These are phyloP conservation scores for Atractosteus spatula DNA, from an alignment of 2,113 vertebrate species.

Conservation along the genomic window DNA sequence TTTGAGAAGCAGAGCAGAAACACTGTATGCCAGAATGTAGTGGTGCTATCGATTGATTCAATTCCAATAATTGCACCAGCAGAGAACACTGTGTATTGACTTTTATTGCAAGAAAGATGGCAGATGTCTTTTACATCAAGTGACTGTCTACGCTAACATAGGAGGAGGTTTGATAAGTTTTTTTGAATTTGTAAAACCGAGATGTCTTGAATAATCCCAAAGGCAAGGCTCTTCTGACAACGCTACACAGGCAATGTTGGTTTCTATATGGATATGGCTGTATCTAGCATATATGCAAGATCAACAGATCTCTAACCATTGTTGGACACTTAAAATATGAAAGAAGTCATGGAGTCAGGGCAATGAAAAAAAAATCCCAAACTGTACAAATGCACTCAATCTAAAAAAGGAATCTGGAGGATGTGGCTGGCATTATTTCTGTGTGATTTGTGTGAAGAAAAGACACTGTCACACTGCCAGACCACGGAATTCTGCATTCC, in stretches of 20 bases:
- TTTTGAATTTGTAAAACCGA: no score
- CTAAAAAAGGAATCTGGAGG: not conserved
- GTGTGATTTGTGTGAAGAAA: not conserved
- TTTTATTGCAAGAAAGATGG: not conserved
- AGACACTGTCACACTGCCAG: no score
- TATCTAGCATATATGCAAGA: not conserved
- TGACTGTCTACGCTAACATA: not conserved
- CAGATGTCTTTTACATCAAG: not conserved
- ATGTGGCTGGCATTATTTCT: not conserved
- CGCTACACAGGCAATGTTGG: not conserved
- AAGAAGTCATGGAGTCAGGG: not conserved
- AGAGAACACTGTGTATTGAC: constrained; percentile 39
- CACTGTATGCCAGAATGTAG: constrained; percentile 40
- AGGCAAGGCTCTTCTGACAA: not conserved
- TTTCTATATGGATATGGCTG: not conserved
- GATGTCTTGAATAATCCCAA: no score
- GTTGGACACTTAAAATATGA: not conserved
- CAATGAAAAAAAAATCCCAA: not conserved
- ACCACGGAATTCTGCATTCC: no score
- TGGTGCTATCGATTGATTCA: constrained; percentile 40
- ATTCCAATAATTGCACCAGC: constrained; percentile 32
- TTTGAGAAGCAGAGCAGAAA: constrained; percentile 25
- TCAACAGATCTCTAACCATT: not conserved
- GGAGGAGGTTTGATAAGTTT: constrained; percentile 30
- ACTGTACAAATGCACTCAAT: not conserved